Conservation (phyloP, 1,140 invertebrate species). For the Hesperophylax magnus region DNA sequence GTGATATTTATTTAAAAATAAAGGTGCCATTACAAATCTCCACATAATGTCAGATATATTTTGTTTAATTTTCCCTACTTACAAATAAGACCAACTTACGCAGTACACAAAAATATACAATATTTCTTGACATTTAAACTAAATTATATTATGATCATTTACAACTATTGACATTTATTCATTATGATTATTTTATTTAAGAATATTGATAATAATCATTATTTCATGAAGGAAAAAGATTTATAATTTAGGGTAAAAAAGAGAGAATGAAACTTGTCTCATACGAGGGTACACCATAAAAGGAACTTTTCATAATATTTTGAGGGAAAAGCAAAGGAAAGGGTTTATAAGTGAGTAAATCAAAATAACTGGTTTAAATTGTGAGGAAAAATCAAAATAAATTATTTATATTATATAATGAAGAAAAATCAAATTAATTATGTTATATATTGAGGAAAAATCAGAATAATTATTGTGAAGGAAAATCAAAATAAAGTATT, state of each 20-base stretch:
- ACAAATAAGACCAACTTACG: slow-evolving; percentile 1
- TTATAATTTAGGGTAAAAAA: not conserved
- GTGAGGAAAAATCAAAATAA: too few species aligned
- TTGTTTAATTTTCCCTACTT: slow-evolving; percentile 7
- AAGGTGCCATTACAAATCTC: not conserved
- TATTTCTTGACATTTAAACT: not conserved
- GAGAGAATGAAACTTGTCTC: not conserved
- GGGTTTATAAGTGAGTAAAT: too few species aligned
- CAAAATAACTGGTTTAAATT: too few species aligned
- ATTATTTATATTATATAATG: too few species aligned
- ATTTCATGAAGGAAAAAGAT: not conserved
- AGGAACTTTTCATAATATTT: not conserved
- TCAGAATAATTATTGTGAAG: too few species aligned
- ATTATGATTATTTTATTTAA: not conserved
- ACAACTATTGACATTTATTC: not conserved
- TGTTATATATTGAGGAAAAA: too few species aligned
- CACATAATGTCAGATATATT: not conserved
- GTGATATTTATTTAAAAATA: slow-evolving; percentile 19
- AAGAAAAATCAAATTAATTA: too few species aligned
- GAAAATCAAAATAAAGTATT: too few species aligned
- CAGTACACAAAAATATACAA: slow-evolving; percentile 2
- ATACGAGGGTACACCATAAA: not conserved
- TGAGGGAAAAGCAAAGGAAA: too few species aligned
- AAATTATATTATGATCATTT: not conserved
- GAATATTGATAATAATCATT: not conserved